These are phyloP conservation scores for Timema podura DNA, from an alignment of 2,888 invertebrate species.

Conservation along the genomic window DNA sequence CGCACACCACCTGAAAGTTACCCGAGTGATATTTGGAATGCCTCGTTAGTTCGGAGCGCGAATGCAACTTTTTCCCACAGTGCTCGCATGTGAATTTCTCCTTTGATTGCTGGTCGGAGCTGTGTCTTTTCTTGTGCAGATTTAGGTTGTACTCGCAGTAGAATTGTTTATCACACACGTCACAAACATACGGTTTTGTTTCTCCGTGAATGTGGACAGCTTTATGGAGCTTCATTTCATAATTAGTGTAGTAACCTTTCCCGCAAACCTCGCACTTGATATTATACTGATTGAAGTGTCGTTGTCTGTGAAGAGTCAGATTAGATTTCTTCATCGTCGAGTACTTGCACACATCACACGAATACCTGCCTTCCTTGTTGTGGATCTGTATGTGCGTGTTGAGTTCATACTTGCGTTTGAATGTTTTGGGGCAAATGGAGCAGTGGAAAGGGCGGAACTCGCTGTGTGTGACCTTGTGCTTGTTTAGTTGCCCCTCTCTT, in stretches of 20 bases:
- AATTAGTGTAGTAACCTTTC: not conserved
- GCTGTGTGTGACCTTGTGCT: too few species aligned
- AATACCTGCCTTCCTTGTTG: constrained; percentile 30
- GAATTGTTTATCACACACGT: constrained; percentile 32
- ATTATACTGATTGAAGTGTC: constrained; percentile 20
- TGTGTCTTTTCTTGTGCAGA: constrained; percentile 36
- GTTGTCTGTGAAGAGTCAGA: constrained; percentile 30
- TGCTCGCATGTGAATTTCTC: constrained; percentile 43
- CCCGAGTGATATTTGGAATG: constrained; percentile 51
- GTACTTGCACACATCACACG: constrained; percentile 33
- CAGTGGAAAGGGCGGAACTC: too few species aligned
- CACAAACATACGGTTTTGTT: constrained; percentile 16
- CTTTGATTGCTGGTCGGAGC: constrained; percentile 32
- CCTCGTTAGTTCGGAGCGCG: constrained; percentile 51
- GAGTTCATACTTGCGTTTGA: constrained; percentile 23
- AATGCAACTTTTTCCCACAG: constrained; percentile 51
- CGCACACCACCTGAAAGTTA: constrained; percentile 40
- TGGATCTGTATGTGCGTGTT: constrained; percentile 35
- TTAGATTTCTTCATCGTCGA: constrained; percentile 29
- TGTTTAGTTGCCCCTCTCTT: too few species aligned
- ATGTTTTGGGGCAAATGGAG: constrained; percentile 24
- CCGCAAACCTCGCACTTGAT: constrained; percentile 8
- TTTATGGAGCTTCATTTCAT: constrained; percentile 8
- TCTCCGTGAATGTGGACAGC: constrained; percentile 15
- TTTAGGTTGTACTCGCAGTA: constrained; percentile 39